Evolutionary conservation across 1,140 invertebrate genomes (phyloP), one percentile per base, ranked within the genome.

Genomic region (Sipha flava): DNA sequence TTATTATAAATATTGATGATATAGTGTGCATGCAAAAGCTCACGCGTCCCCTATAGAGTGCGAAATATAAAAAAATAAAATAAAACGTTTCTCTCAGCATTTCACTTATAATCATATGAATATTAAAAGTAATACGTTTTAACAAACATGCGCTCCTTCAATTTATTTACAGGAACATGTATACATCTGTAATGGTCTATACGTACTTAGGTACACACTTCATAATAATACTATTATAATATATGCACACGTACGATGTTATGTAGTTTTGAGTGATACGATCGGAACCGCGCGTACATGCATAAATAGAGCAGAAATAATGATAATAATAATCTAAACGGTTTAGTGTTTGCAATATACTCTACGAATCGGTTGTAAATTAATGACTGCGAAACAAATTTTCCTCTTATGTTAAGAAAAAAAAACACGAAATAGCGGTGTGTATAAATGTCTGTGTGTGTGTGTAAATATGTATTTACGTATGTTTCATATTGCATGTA

Each of bases 61-160:
- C n/a, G n/a, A n/a, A n/a, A n/a, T n/a, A n/a, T n/a, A 64, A 64
- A 64, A 37, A 37, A 31, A 12, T 12, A 18, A 34, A 31, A 62
- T n/a, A 31, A 34, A 31, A 10, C 9, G 7, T 4, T 34, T 31
- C 16, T n/a, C 29, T 16, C 29, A 29, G 6, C 9, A 64, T 34
- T 0, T 29, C 26, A 10, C 9, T 18, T 16, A 12, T 12, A 9
- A 26, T 54, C n/a, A 43, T 70, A 45, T 14, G 23, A 43, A 49
- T 49, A 72, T 47, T 72, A 72, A 47, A 72, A 47, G 26, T 23
- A n/a, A 72, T 72, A 47, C 68, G 45, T 72, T 72, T 72, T 72
- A 72, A 72, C 47, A 72, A 72, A 72, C 43, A 16, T n/a, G n/a
- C 68, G 43, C 23, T 72, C 68, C 40, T 72, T 72, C 43, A 47